phyloP scores from a whole-genome alignment of 2,888 invertebrate genomes.

The Ecliptopera silaceata region DNA sequence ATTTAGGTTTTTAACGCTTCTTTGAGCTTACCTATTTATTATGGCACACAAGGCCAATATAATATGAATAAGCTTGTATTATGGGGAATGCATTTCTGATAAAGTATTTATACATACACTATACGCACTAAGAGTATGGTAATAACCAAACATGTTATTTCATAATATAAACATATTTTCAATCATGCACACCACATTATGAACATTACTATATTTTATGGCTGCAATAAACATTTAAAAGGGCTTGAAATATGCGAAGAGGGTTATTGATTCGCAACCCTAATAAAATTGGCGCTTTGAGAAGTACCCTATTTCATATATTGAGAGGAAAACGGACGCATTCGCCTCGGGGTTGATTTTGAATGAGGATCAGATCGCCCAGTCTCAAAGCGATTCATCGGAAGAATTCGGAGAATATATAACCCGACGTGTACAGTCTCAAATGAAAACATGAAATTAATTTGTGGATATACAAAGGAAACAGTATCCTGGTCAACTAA shows the following conservation, averaged over 20 bases:
- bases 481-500: background rate
- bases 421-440: background rate
- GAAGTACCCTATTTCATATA: conserved; percentile 68
- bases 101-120: no score
- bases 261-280: conserved; percentile 75
- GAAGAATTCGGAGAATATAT: conserved; percentile 23
- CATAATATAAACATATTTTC: conserved; percentile 27
- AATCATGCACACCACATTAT: conserved; percentile 47
- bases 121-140: no score
- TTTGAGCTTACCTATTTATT: no score
- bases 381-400: conserved; percentile 51
- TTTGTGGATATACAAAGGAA: conserved; percentile 6
- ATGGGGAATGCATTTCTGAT: no score
- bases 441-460: conserved; percentile 1
- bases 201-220: conserved; percentile 43
- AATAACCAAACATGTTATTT: background rate
- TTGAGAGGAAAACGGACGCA: conserved; percentile 58
- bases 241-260: conserved; percentile 56
- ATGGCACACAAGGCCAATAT: no score
- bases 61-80: no score
- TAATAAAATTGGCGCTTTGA: conserved; percentile 74
- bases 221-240: conserved; percentile 53
- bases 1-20: conserved; percentile 2
- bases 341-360: conserved; percentile 59
- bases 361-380: conserved; percentile 58